Base-by-base conservation (phyloP, 2,888 invertebrate genomes). In the Globia sparganii region DNA sequence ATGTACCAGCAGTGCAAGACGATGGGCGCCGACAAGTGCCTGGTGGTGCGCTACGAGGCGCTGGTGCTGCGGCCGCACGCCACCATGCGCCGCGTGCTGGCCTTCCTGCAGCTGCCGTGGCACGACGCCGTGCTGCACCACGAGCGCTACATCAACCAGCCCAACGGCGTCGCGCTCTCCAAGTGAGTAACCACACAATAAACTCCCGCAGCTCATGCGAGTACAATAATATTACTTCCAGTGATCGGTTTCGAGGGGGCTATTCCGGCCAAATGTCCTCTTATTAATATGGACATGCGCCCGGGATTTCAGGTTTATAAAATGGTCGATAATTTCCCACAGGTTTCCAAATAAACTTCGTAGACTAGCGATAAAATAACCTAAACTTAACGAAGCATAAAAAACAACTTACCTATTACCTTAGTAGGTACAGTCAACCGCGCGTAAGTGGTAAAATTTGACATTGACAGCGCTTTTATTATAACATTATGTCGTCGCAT, bases 51-150 rank as follows among this genome's bases (percentile, higher is more conserved):
- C 92, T 99, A 99, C 96, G 99, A 99, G 96, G 99, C 99, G 96
- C 97, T 99, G 91, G 99, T 99, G 89, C 97, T 99, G 88, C 99
- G 99, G 96, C 99, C 99, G 15, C 97, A 97, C 84, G 97, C 97
- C 86, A 98, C 99, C 97, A 98, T 99, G 98, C 97, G 98, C 86
- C 97, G 98, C 92, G 99, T 99, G 91, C 97, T 99, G 46, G 97
- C 97, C 86, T 99, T 99, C 96, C 97, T 99, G 83, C 98, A 98
- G 88, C 97, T 99, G 88, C 98, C 98, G 58, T 99, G 99, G 99
- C 98, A 99, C 96, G 98, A 99, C 87, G 98, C 98, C 67, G 99
- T 99, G 83, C 97, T 99, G 90, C 99, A 99, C 96, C 99, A 99
- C 97, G 99, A 99, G 96, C 98, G 99, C 92, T 98, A 98, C 94